Percentiles rank a stretch among this genome's conserved stretches.
These are phyloP conservation scores for Dinomys branickii DNA, from an alignment of 2,113 vertebrate genomes.

Conservation along the genomic window DNA sequence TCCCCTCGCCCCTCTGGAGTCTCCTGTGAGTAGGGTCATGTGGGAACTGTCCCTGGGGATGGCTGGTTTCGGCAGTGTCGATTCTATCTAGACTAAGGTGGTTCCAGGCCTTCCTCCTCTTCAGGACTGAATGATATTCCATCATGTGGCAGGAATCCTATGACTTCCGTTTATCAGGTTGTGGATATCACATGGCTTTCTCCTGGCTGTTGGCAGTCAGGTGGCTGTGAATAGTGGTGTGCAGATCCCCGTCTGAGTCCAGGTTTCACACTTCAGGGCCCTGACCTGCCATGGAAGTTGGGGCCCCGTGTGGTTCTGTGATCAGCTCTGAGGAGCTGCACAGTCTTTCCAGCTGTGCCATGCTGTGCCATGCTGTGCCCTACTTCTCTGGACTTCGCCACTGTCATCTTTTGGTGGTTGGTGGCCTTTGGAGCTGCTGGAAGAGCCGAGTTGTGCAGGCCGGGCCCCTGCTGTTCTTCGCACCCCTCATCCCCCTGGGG, in stretches of 20 bases:
- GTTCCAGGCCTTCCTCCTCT: rapidly evolving
- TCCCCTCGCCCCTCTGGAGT: background rate
- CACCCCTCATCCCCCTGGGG: too few relatives aligned
- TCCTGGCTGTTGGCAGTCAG: background rate
- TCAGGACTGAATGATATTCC: rapidly evolving
- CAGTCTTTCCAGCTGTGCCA: background rate
- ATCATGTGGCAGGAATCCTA: rapidly evolving
- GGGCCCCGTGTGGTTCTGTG: too few relatives aligned
- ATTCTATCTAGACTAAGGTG: rapidly evolving
- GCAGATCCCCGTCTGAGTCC: background rate
- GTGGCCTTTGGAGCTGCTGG: background rate
- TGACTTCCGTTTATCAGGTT: rapidly evolving
- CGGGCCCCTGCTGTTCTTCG: too few relatives aligned
- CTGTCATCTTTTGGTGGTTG: background rate
- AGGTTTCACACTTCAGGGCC: background rate
- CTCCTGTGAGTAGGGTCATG: rapidly evolving
- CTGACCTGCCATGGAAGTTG: too few relatives aligned
- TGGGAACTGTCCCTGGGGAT: background rate
- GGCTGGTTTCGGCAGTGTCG: background rate
- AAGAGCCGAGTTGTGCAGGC: background rate
- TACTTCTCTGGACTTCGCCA: background rate
- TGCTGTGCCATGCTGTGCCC: background rate
- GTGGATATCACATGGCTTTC: rapidly evolving
- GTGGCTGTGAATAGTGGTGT: background rate
- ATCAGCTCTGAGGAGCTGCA: background rate